Evolutionary conservation across 2,888 invertebrate species (phyloP).

Genomic region (Himalopsyche anomala): DNA sequence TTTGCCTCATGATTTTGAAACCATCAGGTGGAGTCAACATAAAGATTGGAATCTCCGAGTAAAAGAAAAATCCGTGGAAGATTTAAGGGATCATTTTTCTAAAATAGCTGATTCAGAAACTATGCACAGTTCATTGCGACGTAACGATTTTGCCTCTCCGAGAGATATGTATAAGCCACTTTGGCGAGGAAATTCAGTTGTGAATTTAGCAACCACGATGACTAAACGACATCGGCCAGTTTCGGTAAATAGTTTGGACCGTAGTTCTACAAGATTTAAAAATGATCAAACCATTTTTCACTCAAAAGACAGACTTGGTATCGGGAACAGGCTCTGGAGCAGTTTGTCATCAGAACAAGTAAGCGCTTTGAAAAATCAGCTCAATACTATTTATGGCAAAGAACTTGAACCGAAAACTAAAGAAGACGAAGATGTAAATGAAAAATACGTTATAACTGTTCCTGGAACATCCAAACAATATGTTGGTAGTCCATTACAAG

Average conservation of each 20-base stretch:
- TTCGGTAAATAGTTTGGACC: constrained; percentile 48
- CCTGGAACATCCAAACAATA: constrained; percentile 70
- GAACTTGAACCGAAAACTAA: constrained; percentile 73
- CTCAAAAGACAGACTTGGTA: constrained; percentile 76
- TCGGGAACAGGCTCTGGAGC: constrained; percentile 88
- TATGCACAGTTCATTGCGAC: constrained; percentile 73
- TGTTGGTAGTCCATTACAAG: constrained; percentile 72
- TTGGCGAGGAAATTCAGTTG: constrained; percentile 90
- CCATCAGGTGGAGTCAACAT: constrained; percentile 86
- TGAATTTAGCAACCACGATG: constrained; percentile 85
- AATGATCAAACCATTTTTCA: constrained; percentile 73
- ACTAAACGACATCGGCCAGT: constrained; percentile 77
- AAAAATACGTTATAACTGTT: constrained; percentile 81
- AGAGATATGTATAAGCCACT: constrained; percentile 87
- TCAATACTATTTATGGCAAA: constrained; percentile 88
- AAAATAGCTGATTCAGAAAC: constrained; percentile 76
- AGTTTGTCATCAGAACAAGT: constrained; percentile 91
- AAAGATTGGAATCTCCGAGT: constrained; percentile 86
- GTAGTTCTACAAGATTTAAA: constrained; percentile 48
- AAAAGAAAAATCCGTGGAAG: constrained; percentile 92
- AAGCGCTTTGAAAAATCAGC: constrained; percentile 85
- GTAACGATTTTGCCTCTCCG: constrained; percentile 71
- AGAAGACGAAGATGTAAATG: constrained; percentile 70
- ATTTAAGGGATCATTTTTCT: constrained; percentile 87
- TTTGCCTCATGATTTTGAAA: constrained; percentile 84